These are phyloP conservation scores for Atrichornis clamosus DNA, from an alignment of 2,113 vertebrate species.

Conservation along the genomic window DNA sequence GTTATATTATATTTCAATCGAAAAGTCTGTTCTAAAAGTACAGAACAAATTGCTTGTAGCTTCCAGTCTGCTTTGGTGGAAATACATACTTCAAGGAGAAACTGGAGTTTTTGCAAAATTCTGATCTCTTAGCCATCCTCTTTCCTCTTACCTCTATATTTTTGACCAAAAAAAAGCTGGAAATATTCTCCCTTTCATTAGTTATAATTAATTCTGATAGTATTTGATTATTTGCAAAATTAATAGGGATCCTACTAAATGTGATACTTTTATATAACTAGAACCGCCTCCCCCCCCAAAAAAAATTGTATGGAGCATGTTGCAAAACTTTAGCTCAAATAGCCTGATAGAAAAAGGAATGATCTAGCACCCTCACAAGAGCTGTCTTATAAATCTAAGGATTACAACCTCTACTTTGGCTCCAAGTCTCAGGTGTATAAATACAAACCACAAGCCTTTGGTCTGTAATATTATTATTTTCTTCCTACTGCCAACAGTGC, in stretches of 20 bases:
- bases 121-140: not conserved
- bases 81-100: not conserved
- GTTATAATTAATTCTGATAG: not conserved
- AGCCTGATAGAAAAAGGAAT: not conserved
- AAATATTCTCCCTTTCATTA: not conserved
- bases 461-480: not conserved
- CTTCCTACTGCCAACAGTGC: not conserved
- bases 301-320: not conserved
- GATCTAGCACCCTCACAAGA: not conserved
- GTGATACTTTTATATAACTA: too few relatives aligned
- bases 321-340: not conserved
- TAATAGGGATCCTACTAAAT: not conserved
- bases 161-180: not conserved
- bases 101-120: not conserved
- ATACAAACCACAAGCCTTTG: not conserved
- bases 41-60: not conserved
- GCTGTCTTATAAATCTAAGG: not conserved
- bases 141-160: not conserved
- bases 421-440: not conserved
- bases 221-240: not conserved
- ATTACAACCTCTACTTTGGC: not conserved
- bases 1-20: not conserved
- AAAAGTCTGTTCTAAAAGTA: not conserved
- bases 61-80: not conserved
- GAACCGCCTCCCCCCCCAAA: accelerated